A percentile compares a stretch with the other conserved stretches of the same genome.
Evolutionary conservation across 1,140 invertebrate genomes (phyloP).

Genomic region (Philotrypesis tridentata): DNA sequence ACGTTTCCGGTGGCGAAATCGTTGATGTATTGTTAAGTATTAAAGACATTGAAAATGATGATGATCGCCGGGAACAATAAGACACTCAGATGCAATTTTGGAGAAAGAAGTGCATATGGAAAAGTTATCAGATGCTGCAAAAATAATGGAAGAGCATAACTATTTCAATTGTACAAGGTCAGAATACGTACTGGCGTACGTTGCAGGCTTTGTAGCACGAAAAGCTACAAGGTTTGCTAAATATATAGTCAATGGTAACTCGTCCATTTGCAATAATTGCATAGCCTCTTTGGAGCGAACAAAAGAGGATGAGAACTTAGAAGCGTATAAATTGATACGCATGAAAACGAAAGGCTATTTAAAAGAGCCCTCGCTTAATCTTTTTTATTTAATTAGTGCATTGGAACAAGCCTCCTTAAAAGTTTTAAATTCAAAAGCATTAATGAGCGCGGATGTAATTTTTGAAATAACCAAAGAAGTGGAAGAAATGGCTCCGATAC

Average conservation of each 20-base stretch:
- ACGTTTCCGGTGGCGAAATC: slow-evolving; percentile 23
- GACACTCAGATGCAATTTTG: background rate
- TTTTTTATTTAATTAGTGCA: background rate
- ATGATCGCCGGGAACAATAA: background rate
- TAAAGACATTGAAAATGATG: background rate
- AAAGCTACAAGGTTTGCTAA: background rate
- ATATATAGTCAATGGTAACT: background rate
- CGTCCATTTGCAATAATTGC: background rate
- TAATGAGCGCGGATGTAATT: background rate
- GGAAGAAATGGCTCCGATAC: background rate
- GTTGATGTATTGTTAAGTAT: slow-evolving; percentile 7
- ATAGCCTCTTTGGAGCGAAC: too few species aligned
- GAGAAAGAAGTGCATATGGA: too few species aligned
- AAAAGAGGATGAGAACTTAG: background rate
- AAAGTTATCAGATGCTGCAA: too few species aligned
- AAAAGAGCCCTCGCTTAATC: background rate
- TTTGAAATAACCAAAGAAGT: background rate
- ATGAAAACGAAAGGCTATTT: slow-evolving; percentile 19
- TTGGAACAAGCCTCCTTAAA: background rate
- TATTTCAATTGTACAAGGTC: too few species aligned
- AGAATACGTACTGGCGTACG: too few species aligned
- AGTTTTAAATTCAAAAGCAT: background rate
- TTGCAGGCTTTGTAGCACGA: too few species aligned
- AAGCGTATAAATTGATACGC: background rate
- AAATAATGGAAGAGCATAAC: too few species aligned